Percentiles rank a stretch among this genome's conserved stretches.
phyloP scores from a whole-genome alignment of 2,888 invertebrate genomes.

The Sympetrum striolatum region DNA sequence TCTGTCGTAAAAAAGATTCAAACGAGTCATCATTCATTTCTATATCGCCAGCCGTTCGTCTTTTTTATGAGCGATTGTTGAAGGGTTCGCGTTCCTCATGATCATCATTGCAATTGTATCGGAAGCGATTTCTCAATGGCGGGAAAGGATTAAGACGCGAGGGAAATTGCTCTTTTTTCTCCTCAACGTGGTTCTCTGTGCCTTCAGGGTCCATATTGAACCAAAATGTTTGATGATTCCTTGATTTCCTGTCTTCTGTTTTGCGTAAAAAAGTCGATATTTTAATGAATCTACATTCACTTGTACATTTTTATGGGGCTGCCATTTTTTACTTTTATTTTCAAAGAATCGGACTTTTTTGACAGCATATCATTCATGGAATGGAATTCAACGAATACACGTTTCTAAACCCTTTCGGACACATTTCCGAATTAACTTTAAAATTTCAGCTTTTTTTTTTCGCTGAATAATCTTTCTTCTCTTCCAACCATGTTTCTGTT shows the following conservation, averaged over 20 bases:
- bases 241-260: neutral
- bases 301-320: too few species aligned
- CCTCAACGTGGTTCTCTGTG: neutral
- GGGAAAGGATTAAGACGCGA: neutral
- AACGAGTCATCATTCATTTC: slow-evolving; percentile 24
- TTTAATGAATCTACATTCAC: too few species aligned
- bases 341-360: too few species aligned
- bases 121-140: slow-evolving; percentile 10
- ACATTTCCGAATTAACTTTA: too few species aligned
- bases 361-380: too few species aligned
- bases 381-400: too few species aligned
- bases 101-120: slow-evolving; percentile 5
- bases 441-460: too few species aligned
- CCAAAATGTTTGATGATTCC: neutral
- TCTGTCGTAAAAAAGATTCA: neutral
- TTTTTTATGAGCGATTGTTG: slow-evolving; percentile 33
- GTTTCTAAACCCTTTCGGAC: too few species aligned
- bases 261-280: too few species aligned
- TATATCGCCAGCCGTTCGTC: neutral
- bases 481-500: too few species aligned
- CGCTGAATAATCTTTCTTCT: too few species aligned
- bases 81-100: slow-evolving; percentile 1
- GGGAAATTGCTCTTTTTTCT: neutral
- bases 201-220: neutral
- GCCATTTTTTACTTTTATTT: too few species aligned